Conservation (phyloP, 2,888 invertebrate genomes). For the Tryphoninae sp. region DNA sequence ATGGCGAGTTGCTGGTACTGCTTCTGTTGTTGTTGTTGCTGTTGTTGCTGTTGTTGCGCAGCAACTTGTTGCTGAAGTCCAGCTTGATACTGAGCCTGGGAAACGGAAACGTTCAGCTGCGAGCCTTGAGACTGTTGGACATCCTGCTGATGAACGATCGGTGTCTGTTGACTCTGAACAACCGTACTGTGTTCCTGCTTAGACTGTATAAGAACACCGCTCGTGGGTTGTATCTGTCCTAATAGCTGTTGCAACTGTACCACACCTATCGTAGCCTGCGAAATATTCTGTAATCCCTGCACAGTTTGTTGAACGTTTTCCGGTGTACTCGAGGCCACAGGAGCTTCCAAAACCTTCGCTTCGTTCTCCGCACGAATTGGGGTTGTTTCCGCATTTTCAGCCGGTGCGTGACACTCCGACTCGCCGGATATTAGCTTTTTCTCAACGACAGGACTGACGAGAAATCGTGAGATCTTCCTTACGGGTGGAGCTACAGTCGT, state of each 20-base stretch:
- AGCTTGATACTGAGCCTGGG: constrained; percentile 69
- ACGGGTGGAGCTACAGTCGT: constrained; percentile 81
- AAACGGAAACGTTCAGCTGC: constrained; percentile 48
- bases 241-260: constrained; percentile 51
- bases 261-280: constrained; percentile 63
- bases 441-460: constrained; percentile 91
- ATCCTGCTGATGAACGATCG: constrained; percentile 65
- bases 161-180: constrained; percentile 57
- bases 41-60: constrained; percentile 59
- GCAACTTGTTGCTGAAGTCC: constrained; percentile 65
- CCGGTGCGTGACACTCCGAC: constrained; percentile 31
- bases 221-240: constrained; percentile 57
- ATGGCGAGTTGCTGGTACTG: not conserved
- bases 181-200: constrained; percentile 59
- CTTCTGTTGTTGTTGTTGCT: constrained; percentile 17
- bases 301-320: constrained; percentile 60
- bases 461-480: constrained; percentile 90
- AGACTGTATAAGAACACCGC: constrained; percentile 60
- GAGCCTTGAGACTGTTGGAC: constrained; percentile 59
- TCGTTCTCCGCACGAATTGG: constrained; percentile 16
- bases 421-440: constrained; percentile 80
- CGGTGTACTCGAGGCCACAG: not conserved
- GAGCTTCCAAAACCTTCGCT: not conserved
- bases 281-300: constrained; percentile 60
- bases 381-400: not conserved